Conservation (phyloP, 2,888 invertebrate genomes). For the Coleophora deauratella region DNA sequence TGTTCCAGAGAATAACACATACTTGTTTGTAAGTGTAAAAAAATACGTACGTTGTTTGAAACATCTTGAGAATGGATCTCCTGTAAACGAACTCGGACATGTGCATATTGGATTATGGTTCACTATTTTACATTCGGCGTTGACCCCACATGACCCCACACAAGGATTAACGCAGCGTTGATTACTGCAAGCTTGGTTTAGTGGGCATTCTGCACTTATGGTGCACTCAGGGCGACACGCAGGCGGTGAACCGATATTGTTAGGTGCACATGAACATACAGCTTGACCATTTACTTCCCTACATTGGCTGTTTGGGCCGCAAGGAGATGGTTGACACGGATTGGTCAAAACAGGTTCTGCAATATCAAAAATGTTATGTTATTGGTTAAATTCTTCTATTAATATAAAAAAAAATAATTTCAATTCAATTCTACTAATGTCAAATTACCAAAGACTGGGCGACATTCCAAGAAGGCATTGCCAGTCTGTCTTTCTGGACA, state of each 20-base stretch:
- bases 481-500: slow-evolving; percentile 79
- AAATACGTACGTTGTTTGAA: slow-evolving; percentile 65
- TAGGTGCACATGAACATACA: slow-evolving; percentile 79
- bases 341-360: slow-evolving; percentile 68
- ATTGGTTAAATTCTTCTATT: too few species aligned
- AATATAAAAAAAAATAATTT: too few species aligned
- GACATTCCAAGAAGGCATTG: slow-evolving; percentile 80
- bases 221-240: slow-evolving; percentile 83
- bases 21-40: neutral
- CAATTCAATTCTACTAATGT: too few species aligned
- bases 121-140: slow-evolving; percentile 83
- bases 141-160: slow-evolving; percentile 80
- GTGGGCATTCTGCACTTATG: slow-evolving; percentile 80
- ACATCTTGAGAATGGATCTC: slow-evolving; percentile 79
- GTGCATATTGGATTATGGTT: slow-evolving; percentile 84
- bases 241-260: slow-evolving; percentile 78
- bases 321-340: slow-evolving; percentile 78
- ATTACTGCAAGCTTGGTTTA: slow-evolving; percentile 80
- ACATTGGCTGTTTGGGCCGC: slow-evolving; percentile 78
- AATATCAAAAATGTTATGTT: slow-evolving; percentile 24
- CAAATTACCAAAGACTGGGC: slow-evolving; percentile 63
- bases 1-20: neutral
- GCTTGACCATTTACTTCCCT: slow-evolving; percentile 77
- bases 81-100: slow-evolving; percentile 76
- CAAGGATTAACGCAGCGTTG: slow-evolving; percentile 84